Base-by-base conservation (phyloP, 2,113 vertebrate species). In the Xenopus borealis region DNA sequence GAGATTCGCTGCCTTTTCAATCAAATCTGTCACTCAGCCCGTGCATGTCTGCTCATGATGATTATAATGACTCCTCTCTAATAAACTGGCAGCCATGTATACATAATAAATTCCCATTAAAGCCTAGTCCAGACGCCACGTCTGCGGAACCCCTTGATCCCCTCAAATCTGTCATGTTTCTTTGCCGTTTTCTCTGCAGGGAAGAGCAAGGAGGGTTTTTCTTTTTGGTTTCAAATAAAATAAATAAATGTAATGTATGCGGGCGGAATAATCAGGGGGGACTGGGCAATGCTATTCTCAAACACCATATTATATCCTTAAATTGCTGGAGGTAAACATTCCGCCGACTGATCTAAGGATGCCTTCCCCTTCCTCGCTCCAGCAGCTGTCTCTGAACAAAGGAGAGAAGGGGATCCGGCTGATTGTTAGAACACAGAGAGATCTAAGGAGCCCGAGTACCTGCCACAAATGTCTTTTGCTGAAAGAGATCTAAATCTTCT, bases 41-140 rank as follows among this genome's bases (percentile, higher is more conserved):
- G 71, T 72, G 75, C 19, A 45, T 12, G 65, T 61, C 72, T 75
- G 78, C 78, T 80, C 65, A 62, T 78, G 80, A 78, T 76, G 0
- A 0, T 33, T 71, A 11, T 0, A 16, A 81, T 80, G 69, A 67
- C 80, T 86, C 79, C 79, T 76, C 81, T 81, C 81, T 80, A 75
- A 77, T 84, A 72, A 65, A 58, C 79, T 78, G 80, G 82, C 80
- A 82, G 72, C 62, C 61, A 81, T 73, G 47, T 83, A 83, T 83
- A 82, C 82, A 78, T 80, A 83, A 84, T 81, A 78, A 75, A 80
- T 80, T 80, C 78, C 69, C 80, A 84, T 79, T 80, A 82, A 71
- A 82, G 70, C 67, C 74, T 71, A 79, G 73, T 16, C 73, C 58
- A 75, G 73, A 75, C 74, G 64, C 67, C 53, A 64, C 70, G 74